phyloP scores from a whole-genome alignment of 2,113 vertebrate species.

The Amia ocellicauda region DNA sequence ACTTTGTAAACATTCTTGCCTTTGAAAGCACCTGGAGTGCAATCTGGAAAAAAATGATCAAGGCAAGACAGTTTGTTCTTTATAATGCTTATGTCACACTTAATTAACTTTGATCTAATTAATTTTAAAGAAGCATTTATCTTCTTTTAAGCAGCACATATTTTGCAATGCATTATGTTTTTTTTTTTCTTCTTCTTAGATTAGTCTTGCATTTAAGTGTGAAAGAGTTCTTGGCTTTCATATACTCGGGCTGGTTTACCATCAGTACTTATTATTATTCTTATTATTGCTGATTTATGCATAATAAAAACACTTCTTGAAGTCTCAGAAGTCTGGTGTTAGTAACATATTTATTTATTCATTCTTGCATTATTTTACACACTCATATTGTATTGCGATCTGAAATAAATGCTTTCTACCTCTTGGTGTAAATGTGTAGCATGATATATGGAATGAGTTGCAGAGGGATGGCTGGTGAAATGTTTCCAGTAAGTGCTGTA shows the following conservation, averaged over 20 bases:
- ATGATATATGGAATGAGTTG: too few species aligned
- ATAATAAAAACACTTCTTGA: conserved; percentile 57
- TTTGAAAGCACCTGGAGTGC: conserved; percentile 71
- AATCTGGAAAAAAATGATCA: conserved; percentile 49
- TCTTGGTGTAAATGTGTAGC: too few species aligned
- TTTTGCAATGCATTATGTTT: conserved; percentile 50
- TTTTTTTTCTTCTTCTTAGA: conserved; percentile 55
- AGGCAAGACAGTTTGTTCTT: conserved; percentile 55
- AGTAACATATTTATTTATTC: too few species aligned
- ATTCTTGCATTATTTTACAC: too few species aligned
- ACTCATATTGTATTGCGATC: too few species aligned
- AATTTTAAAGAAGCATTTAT: conserved; percentile 60
- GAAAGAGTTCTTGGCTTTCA: conserved; percentile 51
- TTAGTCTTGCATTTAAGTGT: conserved; percentile 54
- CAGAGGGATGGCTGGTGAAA: conserved; percentile 15
- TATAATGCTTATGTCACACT: conserved; percentile 55
- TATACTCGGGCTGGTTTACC: conserved; percentile 56
- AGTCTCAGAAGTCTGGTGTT: conserved; percentile 12
- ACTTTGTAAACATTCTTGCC: conserved; percentile 41
- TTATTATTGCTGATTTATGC: conserved; percentile 49
- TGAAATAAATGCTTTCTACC: too few species aligned
- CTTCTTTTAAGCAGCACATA: conserved; percentile 53
- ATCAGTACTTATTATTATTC: conserved; percentile 35
- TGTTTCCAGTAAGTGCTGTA: conserved; percentile 28
- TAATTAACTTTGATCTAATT: conserved; percentile 51